Evolutionary conservation across 2,888 invertebrate genomes (phyloP).

Genomic region (Helicoverpa assulta): DNA sequence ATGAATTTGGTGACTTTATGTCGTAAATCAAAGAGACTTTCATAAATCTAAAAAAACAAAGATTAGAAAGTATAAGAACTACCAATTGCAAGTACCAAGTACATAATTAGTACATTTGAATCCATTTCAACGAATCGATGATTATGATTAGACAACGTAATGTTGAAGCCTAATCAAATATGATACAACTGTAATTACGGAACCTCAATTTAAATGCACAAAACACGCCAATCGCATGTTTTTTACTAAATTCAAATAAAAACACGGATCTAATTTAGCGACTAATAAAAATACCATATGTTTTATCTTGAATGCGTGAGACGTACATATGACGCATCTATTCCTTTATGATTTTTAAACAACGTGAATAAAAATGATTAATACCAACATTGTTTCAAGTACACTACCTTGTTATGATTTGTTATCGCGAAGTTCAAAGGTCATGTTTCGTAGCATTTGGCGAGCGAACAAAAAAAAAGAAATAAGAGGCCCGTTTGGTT

Average conservation of each 20-base stretch:
- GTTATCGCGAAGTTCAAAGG: slow-evolving; percentile 53
- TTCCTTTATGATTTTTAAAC: slow-evolving; percentile 18
- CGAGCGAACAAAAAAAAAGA: slow-evolving; percentile 35
- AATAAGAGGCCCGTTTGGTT: slow-evolving; percentile 53
- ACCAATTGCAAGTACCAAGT: not conserved
- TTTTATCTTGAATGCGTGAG: slow-evolving; percentile 16
- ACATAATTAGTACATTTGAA: not conserved
- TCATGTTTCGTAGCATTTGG: slow-evolving; percentile 48
- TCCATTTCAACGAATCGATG: no score
- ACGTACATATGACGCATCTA: slow-evolving; percentile 24
- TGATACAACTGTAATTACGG: not conserved
- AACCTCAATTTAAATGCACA: not conserved
- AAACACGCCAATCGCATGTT: not conserved
- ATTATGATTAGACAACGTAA: no score
- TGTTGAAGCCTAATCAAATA: no score
- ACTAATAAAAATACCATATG: slow-evolving; percentile 17
- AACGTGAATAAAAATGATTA: slow-evolving; percentile 18
- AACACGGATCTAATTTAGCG: slow-evolving; percentile 2
- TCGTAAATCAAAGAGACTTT: no score
- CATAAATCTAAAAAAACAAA: no score
- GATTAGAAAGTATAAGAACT: no score
- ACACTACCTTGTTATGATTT: slow-evolving; percentile 47
- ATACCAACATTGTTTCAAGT: slow-evolving; percentile 15
- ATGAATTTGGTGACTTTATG: no score
- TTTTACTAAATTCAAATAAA: not conserved